Percentiles rank a stretch among this genome's conserved stretches.
Evolutionary conservation across 2,888 invertebrate species (phyloP).

Genomic region (Volucella inflata): DNA sequence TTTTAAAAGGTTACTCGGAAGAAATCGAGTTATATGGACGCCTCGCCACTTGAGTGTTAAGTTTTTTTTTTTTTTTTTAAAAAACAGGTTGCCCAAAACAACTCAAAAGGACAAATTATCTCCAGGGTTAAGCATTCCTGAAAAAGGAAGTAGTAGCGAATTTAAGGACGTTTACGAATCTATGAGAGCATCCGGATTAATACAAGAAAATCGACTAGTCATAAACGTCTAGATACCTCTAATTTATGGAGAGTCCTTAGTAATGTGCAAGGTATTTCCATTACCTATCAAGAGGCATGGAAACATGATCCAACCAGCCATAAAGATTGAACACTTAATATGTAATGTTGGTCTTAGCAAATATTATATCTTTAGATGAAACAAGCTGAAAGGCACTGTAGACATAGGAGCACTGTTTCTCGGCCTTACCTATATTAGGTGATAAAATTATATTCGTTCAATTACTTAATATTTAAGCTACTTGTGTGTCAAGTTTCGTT

Average conservation of each 20-base stretch:
- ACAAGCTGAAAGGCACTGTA: no score
- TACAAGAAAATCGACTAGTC: background rate
- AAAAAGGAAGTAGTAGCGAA: background rate
- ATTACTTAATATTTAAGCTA: no score
- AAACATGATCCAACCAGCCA: background rate
- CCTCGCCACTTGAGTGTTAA: no score
- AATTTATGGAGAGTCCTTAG: background rate
- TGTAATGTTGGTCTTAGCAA: background rate
- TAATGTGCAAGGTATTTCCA: background rate
- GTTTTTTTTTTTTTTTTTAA: no score
- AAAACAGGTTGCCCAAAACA: no score
- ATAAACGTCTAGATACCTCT: background rate
- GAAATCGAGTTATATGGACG: no score
- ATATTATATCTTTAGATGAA: background rate
- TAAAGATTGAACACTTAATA: background rate
- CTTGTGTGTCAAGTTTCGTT: no score
- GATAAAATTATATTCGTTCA: no score
- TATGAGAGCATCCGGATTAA: background rate
- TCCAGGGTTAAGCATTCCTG: background rate
- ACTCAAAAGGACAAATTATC: background rate
- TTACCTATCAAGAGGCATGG: background rate
- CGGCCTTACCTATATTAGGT: no score
- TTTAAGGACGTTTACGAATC: background rate
- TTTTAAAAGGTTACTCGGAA: no score
- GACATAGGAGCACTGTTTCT: no score